Evolutionary conservation across 2,888 invertebrate species (phyloP), one percentile per base, ranked within the genome.

Genomic region (Exephanes ischioxanthus): DNA sequence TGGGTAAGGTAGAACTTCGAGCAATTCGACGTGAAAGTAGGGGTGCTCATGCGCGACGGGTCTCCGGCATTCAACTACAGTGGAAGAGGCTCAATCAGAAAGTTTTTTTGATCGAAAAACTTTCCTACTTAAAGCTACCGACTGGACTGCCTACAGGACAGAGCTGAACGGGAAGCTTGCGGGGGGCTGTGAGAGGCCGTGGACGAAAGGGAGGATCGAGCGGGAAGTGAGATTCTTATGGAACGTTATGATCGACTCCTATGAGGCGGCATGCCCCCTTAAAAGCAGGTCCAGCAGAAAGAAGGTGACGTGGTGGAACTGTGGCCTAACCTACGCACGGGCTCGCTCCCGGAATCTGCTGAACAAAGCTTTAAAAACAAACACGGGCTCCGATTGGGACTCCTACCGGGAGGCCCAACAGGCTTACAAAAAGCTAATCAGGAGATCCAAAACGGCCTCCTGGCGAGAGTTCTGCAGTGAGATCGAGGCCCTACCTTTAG

Each of bases 241-340:
- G 51, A 9, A 33, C 16, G 14, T 78, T 19, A 41, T 85, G 6
- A 61, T 75, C 1, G 16, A 41, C n/a, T 51, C 80, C 45, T 86
- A 80, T 30, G 86, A 82, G 19, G 45, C 37, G 1, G 78, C 68
- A 41, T 87, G 79, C 9, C 85, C 73, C 1, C n/a, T 22, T 3
- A 55, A 66, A 48, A 72, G 61, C 68, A 48, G 26, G 53, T 0
- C 26, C 26, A 11, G 45, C 22, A 48, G 58, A 1, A 63, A 70
- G 48, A 68, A 14, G 51, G 70, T 75, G 1, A 30, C 85, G 2
- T 83, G 73, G 86, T 87, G 86, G 86, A 86, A 81, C 41, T 9
- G 37, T 0, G 19, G 81, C 26, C 81, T 86, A 5, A 70, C 37
- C 6, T 66, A n/a, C 16, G 22, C 58, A 11, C 71, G 77, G 30